Conservation (phyloP, 1,140 invertebrate genomes). For the Argopecten irradians region DNA sequence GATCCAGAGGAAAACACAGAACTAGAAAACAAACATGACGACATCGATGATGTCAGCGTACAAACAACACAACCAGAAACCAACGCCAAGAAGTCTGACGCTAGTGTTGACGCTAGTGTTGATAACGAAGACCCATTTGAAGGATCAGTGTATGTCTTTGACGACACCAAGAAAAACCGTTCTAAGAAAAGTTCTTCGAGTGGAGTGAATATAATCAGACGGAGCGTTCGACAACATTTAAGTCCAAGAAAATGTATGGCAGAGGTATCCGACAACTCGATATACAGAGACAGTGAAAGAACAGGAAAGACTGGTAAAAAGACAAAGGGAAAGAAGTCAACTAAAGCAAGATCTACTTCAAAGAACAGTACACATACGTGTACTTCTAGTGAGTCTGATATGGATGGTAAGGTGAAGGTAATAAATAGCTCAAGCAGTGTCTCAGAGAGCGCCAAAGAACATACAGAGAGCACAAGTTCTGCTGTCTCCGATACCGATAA, state of each 20-base stretch:
- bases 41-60: neutral
- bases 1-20: neutral
- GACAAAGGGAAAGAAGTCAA: neutral
- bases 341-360: neutral
- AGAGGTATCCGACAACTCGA: neutral
- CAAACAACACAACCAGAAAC: neutral
- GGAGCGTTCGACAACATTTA: neutral
- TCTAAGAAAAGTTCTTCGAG: neutral
- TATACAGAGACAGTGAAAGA: neutral
- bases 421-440: neutral
- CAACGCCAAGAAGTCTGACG: neutral
- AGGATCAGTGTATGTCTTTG: conserved; percentile 3
- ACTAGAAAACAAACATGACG: neutral
- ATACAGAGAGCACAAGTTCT: neutral
- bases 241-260: neutral
- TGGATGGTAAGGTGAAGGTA: too few relatives aligned
- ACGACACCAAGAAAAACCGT: neutral
- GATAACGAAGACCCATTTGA: neutral
- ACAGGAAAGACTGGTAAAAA: neutral
- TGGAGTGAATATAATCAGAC: neutral
- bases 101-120: too few relatives aligned
- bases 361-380: neutral
- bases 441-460: neutral
- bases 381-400: neutral
- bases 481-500: neutral